Percentiles rank a stretch among this genome's conserved stretches.
These are phyloP conservation scores for human DNA, from an alignment of 2,113 vertebrate genomes.

Conservation along the genomic window DNA sequence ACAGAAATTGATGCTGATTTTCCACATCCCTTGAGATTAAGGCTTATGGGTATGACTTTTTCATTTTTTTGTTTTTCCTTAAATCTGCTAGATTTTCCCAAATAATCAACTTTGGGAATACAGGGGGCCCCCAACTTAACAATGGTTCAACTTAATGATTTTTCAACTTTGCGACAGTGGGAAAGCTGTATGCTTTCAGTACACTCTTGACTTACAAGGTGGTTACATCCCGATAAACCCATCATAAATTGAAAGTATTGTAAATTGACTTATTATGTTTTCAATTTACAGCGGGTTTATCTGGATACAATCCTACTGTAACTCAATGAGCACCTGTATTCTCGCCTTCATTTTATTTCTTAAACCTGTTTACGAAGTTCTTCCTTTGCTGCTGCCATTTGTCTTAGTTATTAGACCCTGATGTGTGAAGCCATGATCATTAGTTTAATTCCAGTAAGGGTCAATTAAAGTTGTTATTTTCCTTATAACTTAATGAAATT, in stretches of 20 bases:
- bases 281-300: not conserved
- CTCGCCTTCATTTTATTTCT: slow-evolving; percentile 27
- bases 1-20: slow-evolving; percentile 91
- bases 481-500: not conserved
- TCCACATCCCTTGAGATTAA: slow-evolving; percentile 92
- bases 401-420: slow-evolving; percentile 11
- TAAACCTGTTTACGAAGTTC: not conserved
- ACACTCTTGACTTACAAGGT: not conserved
- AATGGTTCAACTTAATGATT: not conserved
- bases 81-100: slow-evolving; percentile 31
- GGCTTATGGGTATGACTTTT: slow-evolving; percentile 95
- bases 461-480: slow-evolving; percentile 8
- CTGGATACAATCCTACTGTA: not conserved
- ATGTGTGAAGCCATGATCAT: not conserved
- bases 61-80: slow-evolving; percentile 57
- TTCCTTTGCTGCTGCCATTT: not conserved
- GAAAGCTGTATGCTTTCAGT: not conserved
- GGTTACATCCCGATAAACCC: not conserved
- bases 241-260: not conserved
- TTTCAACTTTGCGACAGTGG: not conserved
- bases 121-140: not conserved
- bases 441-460: slow-evolving; percentile 14
- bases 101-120: slow-evolving; percentile 18
- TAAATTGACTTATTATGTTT: not conserved
- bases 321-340: not conserved